Evolutionary conservation across 2,113 vertebrate species (phyloP), one percentile per base, ranked within the genome.

Genomic region (Lethenteron reissneri): DNA sequence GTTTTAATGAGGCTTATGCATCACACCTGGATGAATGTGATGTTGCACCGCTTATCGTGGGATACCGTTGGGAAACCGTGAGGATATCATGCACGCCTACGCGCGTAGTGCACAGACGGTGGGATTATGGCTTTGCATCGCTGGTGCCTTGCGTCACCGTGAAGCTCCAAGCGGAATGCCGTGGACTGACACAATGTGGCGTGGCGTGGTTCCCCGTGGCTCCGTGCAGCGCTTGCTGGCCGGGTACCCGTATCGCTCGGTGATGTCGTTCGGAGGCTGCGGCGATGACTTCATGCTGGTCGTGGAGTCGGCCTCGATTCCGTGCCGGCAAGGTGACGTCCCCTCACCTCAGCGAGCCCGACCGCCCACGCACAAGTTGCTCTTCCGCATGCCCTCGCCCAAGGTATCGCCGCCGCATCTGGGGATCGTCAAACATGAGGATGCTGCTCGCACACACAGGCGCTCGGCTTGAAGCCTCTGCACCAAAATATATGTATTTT

Each of bases 271-370:
- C 1, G 94, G 94, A 76, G 90, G 88, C 74, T 89, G 84, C 77
- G 84, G 83, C 74, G 87, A 95, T 76, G 86, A 91, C 76, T 91
- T 99, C 76, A 95, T 95, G 90, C 78, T 99, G 78, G 87, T 91
- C 73, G 83, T 90, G 41, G 41, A 41, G 41, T 41, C 41, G 41
- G 41, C 41, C 41, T 41, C 41, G 41, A 41, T 41, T 41, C 41
- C 41, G 41, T 41, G 41, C 41, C 41, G 41, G 41, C 41, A 41
- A 41, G 41, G 41, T 6, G 41, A 41, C 41, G 41, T 41, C 41
- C 41, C 41, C 41, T 41, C 41, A 41, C 41, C 41, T 41, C 57
- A 77, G 78, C 78, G 90, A 87, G 79, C 87, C 91, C 71, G 89
- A 83, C 78, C 86, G 76, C 78, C 84, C 56, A 85, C 85, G 13